Evolutionary conservation across 2,888 invertebrate genomes (phyloP).

Genomic region (Eumerus sabulonum): DNA sequence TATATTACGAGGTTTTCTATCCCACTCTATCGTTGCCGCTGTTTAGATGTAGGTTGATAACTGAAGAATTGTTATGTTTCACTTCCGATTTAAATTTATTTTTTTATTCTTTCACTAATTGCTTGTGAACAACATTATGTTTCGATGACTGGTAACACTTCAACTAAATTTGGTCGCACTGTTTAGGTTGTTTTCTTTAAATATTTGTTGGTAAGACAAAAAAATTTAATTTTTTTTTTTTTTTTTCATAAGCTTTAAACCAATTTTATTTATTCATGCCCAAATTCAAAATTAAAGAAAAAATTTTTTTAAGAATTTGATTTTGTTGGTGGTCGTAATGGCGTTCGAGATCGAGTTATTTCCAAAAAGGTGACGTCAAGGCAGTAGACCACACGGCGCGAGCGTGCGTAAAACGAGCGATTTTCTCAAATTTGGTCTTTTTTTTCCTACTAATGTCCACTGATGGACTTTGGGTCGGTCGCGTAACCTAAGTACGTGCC

Average conservation of each 20-base stretch:
- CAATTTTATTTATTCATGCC: slow-evolving; percentile 21
- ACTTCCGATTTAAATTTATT: not conserved
- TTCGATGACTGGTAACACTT: too few relatives aligned
- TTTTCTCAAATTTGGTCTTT: slow-evolving; percentile 4
- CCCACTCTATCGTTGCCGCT: slow-evolving; percentile 14
- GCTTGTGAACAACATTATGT: not conserved
- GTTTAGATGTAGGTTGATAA: slow-evolving; percentile 24
- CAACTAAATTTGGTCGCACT: too few relatives aligned
- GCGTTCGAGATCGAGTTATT: slow-evolving; percentile 23
- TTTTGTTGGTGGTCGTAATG: slow-evolving; percentile 26
- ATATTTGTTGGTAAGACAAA: slow-evolving; percentile 25
- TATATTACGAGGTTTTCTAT: slow-evolving; percentile 43
- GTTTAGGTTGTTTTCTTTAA: too few relatives aligned
- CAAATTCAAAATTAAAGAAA: not conserved
- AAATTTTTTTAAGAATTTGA: too few relatives aligned
- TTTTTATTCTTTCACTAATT: slow-evolving; percentile 42
- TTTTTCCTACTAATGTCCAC: slow-evolving; percentile 1
- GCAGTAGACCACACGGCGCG: slow-evolving; percentile 66
- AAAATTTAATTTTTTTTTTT: slow-evolving; percentile 36
- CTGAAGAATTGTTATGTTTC: too few relatives aligned
- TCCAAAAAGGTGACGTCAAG: slow-evolving; percentile 74
- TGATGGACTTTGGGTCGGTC: too few relatives aligned
- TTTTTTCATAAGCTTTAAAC: too few relatives aligned
- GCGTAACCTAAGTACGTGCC: too few relatives aligned
- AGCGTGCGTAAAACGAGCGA: not conserved